Base-by-base conservation (phyloP, 2,113 vertebrate species). In the Anarhynchus alexandrinus region DNA sequence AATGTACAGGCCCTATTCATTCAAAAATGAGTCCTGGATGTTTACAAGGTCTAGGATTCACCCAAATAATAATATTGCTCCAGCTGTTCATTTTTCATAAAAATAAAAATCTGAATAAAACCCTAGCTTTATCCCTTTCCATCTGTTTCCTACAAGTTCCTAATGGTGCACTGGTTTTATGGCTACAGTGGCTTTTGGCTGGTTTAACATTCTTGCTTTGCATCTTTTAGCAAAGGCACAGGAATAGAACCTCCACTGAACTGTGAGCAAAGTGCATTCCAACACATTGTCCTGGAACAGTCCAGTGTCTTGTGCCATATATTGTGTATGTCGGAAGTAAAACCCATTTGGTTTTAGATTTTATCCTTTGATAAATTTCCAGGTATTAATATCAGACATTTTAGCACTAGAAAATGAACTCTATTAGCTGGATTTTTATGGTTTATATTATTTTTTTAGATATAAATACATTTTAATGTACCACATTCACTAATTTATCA, bases 41-140 rank as follows among this genome's bases (percentile, higher is more conserved):
- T 93, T 82, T 59, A 58, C 78, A 72, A 58, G 69, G 32, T 73
- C 88, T 69, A 21, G n/a, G 76, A 83, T 80, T 90, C 34, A 81
- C 67, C 59, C 62, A n/a, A 58, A 27, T 59, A 69, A 57, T 57
- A 36, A 64, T 38, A 66, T 0, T 93, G 71, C 51, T 91, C 67
- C 82, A 87, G 42, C 57, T 94, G 66, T 66, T 91, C 18, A 36
- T 95, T 96, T 95, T 95, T 90, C 91, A 82, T 95, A 82, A 58
- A 70, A 97, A 95, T 95, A 95, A 95, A 97, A 88, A 51, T 17
- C 45, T 83, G 51, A 72, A 27, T 51, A 34, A 94, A 62, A 1
- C 7, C 32, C 12, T 30, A 21, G 26, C 3, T 0, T 81, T 23
- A 9, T 7, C 32, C 10, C 74, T 38, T 10, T 36, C n/a, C 47